A percentile compares a stretch with the other conserved stretches of the same genome.
Evolutionary conservation across 2,888 invertebrate genomes (phyloP).

Genomic region (Priapulus caudatus): DNA sequence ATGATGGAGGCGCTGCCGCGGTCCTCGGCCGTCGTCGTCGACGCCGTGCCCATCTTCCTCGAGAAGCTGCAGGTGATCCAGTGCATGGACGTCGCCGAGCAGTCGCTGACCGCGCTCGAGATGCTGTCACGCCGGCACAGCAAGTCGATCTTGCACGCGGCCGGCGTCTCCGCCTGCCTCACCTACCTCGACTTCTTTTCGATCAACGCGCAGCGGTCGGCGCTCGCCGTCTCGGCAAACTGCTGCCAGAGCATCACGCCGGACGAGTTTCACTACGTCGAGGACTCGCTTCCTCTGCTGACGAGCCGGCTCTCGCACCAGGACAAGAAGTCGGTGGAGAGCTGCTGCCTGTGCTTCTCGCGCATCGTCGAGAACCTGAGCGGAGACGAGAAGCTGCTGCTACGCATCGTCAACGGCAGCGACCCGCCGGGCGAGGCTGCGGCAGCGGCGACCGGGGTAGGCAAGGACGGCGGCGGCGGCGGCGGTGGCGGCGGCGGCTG

Average conservation of each 20-base stretch:
- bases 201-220: slow-evolving; percentile 90
- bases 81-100: slow-evolving; percentile 99
- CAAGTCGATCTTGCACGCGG: slow-evolving; percentile 66
- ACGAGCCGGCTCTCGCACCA: slow-evolving; percentile 54
- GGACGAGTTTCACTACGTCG: slow-evolving; percentile 86
- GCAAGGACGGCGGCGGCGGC: slow-evolving; percentile 91
- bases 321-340: slow-evolving; percentile 96
- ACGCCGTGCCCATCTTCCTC: slow-evolving; percentile 90
- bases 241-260: slow-evolving; percentile 86
- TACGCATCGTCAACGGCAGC: not conserved
- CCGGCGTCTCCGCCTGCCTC: slow-evolving; percentile 88
- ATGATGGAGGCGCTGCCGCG: slow-evolving; percentile 98
- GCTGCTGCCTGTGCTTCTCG: slow-evolving; percentile 89
- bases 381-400: slow-evolving; percentile 70
- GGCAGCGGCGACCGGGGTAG: no score
- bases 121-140: slow-evolving; percentile 92
- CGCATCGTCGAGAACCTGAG: slow-evolving; percentile 89
- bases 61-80: slow-evolving; percentile 92
- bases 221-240: slow-evolving; percentile 90
- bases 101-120: slow-evolving; percentile 89
- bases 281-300: slow-evolving; percentile 71
- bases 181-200: slow-evolving; percentile 98
- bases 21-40: slow-evolving; percentile 76
- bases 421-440: no score
- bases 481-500: slow-evolving; percentile 85